Conservation (phyloP, 1,140 invertebrate genomes). For the Drosophila insularis region DNA sequence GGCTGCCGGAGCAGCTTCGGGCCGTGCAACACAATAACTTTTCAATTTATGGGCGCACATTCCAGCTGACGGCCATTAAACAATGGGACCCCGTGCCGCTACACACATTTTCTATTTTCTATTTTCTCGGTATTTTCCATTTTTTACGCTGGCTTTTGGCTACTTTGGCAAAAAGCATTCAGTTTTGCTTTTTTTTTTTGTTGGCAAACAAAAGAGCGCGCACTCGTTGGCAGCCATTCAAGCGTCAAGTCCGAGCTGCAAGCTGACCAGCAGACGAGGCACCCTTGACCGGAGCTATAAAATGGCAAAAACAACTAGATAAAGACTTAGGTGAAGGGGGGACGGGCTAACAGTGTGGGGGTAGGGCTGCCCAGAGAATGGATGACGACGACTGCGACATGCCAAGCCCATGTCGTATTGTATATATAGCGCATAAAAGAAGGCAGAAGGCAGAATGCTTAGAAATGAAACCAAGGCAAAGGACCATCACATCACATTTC, state of each 20-base stretch:
- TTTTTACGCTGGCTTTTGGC: constrained; percentile 68
- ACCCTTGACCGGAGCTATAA: constrained; percentile 78
- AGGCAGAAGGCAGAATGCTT: constrained; percentile 8
- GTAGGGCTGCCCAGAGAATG: constrained; percentile 26
- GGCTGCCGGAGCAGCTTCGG: constrained; percentile 21
- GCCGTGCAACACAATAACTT: constrained; percentile 74
- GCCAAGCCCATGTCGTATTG: constrained; percentile 48
- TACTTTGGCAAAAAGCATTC: constrained; percentile 76
- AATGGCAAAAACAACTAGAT: constrained; percentile 34
- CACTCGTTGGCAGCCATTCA: constrained; percentile 76
- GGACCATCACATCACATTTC: constrained; percentile 28
- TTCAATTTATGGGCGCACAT: constrained; percentile 78
- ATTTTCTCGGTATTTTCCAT: constrained; percentile 62
- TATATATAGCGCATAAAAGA: constrained; percentile 13
- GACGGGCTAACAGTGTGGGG: background rate
- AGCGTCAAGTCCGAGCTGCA: constrained; percentile 70
- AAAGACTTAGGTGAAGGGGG: background rate
- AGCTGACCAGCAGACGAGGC: constrained; percentile 65
- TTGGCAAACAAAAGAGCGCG: constrained; percentile 70
- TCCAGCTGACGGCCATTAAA: constrained; percentile 79
- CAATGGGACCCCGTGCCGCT: constrained; percentile 56
- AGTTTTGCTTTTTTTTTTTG: constrained; percentile 43
- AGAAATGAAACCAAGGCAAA: constrained; percentile 14
- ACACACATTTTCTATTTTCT: constrained; percentile 73
- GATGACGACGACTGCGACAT: constrained; percentile 52